phyloP scores from a whole-genome alignment of 2,888 invertebrate genomes.

The Empis livida region DNA sequence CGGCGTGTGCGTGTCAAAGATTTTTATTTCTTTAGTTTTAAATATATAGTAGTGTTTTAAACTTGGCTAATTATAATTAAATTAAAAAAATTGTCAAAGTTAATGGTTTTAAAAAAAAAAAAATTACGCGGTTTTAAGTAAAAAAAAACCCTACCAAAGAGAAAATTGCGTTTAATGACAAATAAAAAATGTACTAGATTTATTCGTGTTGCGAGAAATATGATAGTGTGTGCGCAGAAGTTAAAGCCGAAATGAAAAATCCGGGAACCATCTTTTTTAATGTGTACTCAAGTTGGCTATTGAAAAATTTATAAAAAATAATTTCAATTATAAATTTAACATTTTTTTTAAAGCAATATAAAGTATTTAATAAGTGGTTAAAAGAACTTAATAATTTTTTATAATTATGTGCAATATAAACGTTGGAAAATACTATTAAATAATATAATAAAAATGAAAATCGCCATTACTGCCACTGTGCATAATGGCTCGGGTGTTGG shows the following conservation, averaged over 20 bases:
- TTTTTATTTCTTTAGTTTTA: no score
- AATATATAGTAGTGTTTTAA: no score
- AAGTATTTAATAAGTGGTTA: background rate
- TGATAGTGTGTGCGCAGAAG: background rate
- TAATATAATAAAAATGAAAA: background rate
- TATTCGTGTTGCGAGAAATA: no score
- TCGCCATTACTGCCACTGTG: conserved; percentile 14
- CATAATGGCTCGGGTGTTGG: conserved; percentile 19
- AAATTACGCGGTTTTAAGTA: no score
- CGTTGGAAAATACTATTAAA: background rate
- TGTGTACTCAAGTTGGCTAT: conserved; percentile 8
- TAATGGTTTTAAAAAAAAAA: no score
- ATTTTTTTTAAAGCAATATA: background rate
- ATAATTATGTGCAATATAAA: background rate
- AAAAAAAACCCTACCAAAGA: no score
- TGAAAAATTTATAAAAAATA: conserved; percentile 5
- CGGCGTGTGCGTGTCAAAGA: no score
- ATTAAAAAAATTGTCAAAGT: no score
- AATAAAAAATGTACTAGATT: no score
- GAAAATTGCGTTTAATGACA: no score
- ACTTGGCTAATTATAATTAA: no score
- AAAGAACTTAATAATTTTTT: background rate
- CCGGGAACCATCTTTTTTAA: conserved; percentile 21
- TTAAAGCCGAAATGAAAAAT: conserved; percentile 17
- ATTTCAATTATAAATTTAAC: background rate